Evolutionary conservation across 2,888 invertebrate species (phyloP).

Genomic region (Callyntrura guangdongensis): DNA sequence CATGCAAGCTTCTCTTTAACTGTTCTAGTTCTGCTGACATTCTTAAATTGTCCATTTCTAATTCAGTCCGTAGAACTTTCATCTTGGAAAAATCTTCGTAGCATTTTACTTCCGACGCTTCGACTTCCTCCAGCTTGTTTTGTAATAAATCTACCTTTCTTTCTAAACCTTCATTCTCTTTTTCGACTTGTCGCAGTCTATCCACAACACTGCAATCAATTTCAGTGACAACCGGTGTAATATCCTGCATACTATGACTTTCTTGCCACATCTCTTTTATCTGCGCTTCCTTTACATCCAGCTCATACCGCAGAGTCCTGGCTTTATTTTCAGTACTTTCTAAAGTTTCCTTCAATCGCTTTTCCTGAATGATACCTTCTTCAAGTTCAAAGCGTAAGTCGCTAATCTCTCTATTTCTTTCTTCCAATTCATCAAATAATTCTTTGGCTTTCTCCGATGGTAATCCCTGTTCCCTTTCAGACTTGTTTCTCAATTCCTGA

Average conservation of each 20-base stretch:
- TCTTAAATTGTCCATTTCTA: constrained; percentile 83
- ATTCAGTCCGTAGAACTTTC: constrained; percentile 76
- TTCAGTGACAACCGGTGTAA: not conserved
- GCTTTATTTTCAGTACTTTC: constrained; percentile 87
- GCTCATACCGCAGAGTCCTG: constrained; percentile 85
- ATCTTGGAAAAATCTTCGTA: constrained; percentile 80
- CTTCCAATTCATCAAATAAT: constrained; percentile 56
- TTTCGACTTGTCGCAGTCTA: constrained; percentile 80
- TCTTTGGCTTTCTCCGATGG: constrained; percentile 24
- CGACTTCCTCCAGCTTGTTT: constrained; percentile 84
- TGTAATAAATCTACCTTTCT: constrained; percentile 83
- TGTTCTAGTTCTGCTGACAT: constrained; percentile 78
- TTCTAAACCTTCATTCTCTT: constrained; percentile 81
- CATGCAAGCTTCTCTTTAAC: no score
- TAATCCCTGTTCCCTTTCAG: not conserved
- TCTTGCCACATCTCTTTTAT: constrained; percentile 12
- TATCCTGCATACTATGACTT: not conserved
- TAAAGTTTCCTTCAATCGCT: constrained; percentile 72
- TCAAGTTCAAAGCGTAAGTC: constrained; percentile 68
- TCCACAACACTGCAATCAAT: constrained; percentile 47
- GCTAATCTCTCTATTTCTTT: constrained; percentile 61
- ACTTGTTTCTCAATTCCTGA: not conserved
- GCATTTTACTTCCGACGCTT: constrained; percentile 82
- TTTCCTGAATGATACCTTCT: constrained; percentile 69
- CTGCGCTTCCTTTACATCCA: constrained; percentile 23